A percentile compares a stretch with the other conserved stretches of the same genome.
Evolutionary conservation across 2,888 invertebrate species (phyloP).

Genomic region (Neria commutata): DNA sequence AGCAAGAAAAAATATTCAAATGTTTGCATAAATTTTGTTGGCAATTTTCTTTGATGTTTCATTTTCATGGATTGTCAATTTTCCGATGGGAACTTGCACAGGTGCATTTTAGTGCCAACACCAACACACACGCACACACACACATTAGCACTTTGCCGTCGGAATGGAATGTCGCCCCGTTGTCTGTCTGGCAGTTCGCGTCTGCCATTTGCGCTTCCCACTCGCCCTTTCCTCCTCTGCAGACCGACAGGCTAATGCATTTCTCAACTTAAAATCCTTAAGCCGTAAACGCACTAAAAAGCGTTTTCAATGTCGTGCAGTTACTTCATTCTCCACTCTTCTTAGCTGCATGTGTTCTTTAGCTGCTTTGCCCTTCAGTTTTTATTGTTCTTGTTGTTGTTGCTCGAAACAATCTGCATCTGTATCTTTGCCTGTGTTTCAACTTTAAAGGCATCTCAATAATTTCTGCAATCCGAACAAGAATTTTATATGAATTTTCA

Average conservation of each 20-base stretch:
- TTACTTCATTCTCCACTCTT: background rate
- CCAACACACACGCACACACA: background rate
- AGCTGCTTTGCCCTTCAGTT: background rate
- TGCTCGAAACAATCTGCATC: background rate
- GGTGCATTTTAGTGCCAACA: slow-evolving; percentile 53
- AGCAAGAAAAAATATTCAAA: slow-evolving; percentile 14
- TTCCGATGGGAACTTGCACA: slow-evolving; percentile 48
- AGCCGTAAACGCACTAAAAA: slow-evolving; percentile 50
- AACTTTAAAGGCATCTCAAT: background rate
- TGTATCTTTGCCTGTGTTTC: background rate
- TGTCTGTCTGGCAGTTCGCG: background rate
- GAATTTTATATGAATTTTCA: too few species aligned
- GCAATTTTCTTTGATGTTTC: too few species aligned
- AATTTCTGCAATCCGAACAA: background rate
- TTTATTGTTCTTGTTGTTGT: too few species aligned
- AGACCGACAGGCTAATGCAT: slow-evolving; percentile 55
- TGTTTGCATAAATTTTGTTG: too few species aligned
- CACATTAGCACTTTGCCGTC: slow-evolving; percentile 11
- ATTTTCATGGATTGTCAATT: slow-evolving; percentile 19
- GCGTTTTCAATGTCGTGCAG: slow-evolving; percentile 41
- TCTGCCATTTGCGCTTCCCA: slow-evolving; percentile 2
- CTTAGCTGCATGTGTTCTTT: background rate
- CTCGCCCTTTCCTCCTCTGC: too few species aligned
- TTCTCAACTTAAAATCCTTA: slow-evolving; percentile 51
- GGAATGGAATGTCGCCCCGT: slow-evolving; percentile 8